These are phyloP conservation scores for Drosophila novamexicana DNA, from an alignment of 1,140 invertebrate species.

Conservation along the genomic window DNA sequence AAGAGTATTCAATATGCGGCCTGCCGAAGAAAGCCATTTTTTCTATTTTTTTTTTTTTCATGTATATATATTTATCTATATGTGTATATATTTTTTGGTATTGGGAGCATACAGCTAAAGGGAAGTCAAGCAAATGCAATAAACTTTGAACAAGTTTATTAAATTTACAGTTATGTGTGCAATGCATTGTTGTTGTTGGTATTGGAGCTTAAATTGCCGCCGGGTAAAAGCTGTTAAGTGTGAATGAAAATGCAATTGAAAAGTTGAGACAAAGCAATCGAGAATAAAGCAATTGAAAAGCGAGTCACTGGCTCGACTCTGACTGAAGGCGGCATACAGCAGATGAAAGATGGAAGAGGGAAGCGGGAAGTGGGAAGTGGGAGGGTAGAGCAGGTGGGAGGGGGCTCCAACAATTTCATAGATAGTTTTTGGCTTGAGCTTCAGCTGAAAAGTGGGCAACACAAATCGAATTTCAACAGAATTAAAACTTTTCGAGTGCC, in stretches of 20 bases:
- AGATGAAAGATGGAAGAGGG: not conserved
- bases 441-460: constrained; percentile 49
- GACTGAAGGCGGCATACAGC: not conserved
- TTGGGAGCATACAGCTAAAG: constrained; percentile 30
- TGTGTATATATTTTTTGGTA: constrained; percentile 30
- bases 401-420: not conserved
- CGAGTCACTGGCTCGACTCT: not conserved
- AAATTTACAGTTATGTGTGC: constrained; percentile 67
- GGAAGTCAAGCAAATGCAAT: constrained; percentile 72
- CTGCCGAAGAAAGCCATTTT: constrained; percentile 3
- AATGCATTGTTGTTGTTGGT: constrained; percentile 32
- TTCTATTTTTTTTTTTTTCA: not conserved
- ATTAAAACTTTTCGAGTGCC: constrained; percentile 32
- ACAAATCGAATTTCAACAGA: constrained; percentile 48
- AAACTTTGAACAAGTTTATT: constrained; percentile 74
- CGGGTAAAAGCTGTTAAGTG: constrained; percentile 38
- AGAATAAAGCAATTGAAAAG: constrained; percentile 39
- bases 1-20: not conserved
- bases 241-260: constrained; percentile 57
- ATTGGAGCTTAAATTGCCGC: constrained; percentile 32
- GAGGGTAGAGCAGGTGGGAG: not conserved
- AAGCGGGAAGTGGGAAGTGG: not conserved
- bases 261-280: constrained; percentile 54
- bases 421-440: constrained; percentile 4
- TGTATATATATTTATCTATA: not conserved